Percentiles rank a stretch among this genome's conserved stretches.
phyloP scores from a whole-genome alignment of 2,888 invertebrate species.

The Terebella lapidaria region DNA sequence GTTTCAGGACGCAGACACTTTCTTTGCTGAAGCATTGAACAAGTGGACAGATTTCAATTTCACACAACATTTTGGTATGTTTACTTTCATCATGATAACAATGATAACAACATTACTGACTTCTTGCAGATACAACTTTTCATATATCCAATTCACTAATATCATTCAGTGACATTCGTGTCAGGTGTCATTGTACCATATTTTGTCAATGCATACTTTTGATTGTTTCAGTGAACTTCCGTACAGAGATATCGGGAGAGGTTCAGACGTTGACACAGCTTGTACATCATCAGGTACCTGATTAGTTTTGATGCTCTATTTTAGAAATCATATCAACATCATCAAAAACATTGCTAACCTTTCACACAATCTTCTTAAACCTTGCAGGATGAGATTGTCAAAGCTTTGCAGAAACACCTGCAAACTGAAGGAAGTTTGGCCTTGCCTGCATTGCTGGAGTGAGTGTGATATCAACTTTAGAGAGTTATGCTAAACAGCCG shows the following conservation, averaged over 20 bases:
- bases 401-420: constrained; percentile 68
- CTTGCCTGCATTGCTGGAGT: constrained; percentile 80
- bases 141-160: too few relatives aligned
- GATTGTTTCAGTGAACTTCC: too few relatives aligned
- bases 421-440: constrained; percentile 68
- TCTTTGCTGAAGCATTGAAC: constrained; percentile 74
- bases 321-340: background rate
- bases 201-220: too few relatives aligned
- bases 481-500: too few relatives aligned
- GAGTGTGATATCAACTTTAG: too few relatives aligned
- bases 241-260: constrained; percentile 69
- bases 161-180: too few relatives aligned
- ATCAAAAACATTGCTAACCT: background rate
- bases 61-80: constrained; percentile 69
- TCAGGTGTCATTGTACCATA: too few relatives aligned
- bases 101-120: background rate
- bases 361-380: too few relatives aligned
- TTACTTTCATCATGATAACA: background rate
- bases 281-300: constrained; percentile 59
- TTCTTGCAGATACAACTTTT: background rate
- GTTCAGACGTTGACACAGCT: constrained; percentile 77
- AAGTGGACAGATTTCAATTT: constrained; percentile 89
- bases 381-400: constrained; percentile 69
- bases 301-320: background rate
- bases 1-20: constrained; percentile 63